phyloP scores from a whole-genome alignment of 2,113 vertebrate species.

The Menura novaehollandiae region DNA sequence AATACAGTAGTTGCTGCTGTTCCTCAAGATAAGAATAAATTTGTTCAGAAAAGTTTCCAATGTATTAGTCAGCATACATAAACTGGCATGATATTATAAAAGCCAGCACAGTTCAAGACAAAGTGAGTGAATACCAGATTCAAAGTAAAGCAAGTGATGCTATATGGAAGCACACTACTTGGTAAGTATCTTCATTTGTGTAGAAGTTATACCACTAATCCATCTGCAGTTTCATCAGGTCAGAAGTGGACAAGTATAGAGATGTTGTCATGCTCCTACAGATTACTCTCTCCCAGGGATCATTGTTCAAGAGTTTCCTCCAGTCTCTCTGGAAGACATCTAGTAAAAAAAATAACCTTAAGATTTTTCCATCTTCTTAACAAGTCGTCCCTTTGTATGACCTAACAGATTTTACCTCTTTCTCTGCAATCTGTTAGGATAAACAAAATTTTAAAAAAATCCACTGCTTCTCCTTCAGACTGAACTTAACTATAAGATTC shows the following conservation, averaged over 20 bases:
- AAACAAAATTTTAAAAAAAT: not conserved
- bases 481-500: not conserved
- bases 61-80: not conserved
- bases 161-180: not conserved
- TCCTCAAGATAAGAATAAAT: slow-evolving; percentile 32
- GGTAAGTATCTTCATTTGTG: fast-evolving
- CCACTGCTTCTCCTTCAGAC: not conserved
- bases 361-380: not conserved
- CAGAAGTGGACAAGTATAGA: not conserved
- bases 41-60: not conserved
- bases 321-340: not conserved
- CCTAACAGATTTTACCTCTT: not conserved
- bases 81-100: not conserved
- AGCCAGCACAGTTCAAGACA: not conserved
- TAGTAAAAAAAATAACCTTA: not conserved
- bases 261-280: not conserved
- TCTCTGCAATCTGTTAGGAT: not conserved
- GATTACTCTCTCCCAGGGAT: not conserved
- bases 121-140: not conserved
- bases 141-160: not conserved
- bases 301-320: not conserved
- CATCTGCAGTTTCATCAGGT: not conserved
- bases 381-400: fast-evolving
- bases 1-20: slow-evolving; percentile 10
- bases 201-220: not conserved